A percentile compares a stretch with the other conserved stretches of the same genome.
These are phyloP conservation scores for Anneissia japonica DNA, from an alignment of 35 echinoderm and acorn worm species.

Conservation along the genomic window DNA sequence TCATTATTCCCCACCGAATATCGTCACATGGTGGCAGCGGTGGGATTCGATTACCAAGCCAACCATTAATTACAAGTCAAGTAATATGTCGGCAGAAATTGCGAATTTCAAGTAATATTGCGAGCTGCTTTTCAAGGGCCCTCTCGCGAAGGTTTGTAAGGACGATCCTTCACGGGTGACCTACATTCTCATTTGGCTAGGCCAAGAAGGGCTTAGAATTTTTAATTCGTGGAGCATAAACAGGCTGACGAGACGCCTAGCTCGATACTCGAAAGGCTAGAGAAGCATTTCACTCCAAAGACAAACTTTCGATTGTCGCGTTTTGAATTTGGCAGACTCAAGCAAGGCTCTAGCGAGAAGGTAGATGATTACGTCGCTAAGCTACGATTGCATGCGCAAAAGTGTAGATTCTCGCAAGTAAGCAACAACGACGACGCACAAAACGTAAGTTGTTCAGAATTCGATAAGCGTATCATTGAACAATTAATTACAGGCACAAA, in stretches of 20 bases:
- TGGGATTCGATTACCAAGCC: too few relatives aligned
- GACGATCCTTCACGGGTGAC: neutral
- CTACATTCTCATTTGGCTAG: neutral
- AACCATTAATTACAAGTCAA: too few relatives aligned
- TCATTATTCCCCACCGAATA: too few relatives aligned
- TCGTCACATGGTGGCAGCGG: too few relatives aligned
- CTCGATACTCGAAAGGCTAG: neutral
- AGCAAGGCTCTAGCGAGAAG: neutral
- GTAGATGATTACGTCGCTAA: constrained; percentile 7
- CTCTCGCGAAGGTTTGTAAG: neutral
- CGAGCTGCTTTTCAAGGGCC: too few relatives aligned
- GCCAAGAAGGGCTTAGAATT: neutral
- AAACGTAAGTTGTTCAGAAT: neutral
- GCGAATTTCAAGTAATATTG: too few relatives aligned
- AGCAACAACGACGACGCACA: too few relatives aligned
- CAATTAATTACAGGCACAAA: constrained; percentile 26
- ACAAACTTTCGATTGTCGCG: constrained; percentile 8
- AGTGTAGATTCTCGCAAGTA: constrained; percentile 5
- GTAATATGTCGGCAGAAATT: too few relatives aligned
- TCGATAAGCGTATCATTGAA: constrained; percentile 1
- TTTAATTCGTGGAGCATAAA: neutral
- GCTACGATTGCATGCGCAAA: neutral
- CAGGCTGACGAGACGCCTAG: too few relatives aligned
- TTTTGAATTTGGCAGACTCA: neutral
- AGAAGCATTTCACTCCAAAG: constrained; percentile 11